Conservation (phyloP, 2,888 invertebrate genomes). For the Ochropleura leucogaster region DNA sequence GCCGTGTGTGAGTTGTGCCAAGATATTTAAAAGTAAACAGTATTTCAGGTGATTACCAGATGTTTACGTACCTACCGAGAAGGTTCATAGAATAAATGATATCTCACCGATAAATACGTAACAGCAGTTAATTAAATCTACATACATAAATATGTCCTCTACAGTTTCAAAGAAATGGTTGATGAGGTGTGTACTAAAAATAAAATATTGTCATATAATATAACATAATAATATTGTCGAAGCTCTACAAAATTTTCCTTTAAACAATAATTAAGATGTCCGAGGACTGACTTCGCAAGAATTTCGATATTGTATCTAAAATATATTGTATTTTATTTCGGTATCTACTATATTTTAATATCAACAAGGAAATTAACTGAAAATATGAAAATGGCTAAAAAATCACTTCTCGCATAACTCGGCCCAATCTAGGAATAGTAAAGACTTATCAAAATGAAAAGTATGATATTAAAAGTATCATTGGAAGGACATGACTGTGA, state of each 20-base stretch:
- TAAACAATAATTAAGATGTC: slow-evolving; percentile 12
- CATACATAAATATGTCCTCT: background rate
- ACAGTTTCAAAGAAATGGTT: slow-evolving; percentile 3
- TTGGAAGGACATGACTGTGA: background rate
- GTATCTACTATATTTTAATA: background rate
- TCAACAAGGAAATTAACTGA: background rate
- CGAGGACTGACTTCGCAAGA: background rate
- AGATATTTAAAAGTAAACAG: too few species aligned
- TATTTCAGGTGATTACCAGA: too few species aligned
- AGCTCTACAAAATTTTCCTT: background rate
- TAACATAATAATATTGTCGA: too few species aligned
- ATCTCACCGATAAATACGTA: background rate
- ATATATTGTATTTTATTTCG: background rate
- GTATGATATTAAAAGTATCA: background rate
- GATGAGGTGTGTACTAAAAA: too few species aligned
- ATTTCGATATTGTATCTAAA: background rate
- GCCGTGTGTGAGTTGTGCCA: too few species aligned
- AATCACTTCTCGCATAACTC: background rate
- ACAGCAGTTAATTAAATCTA: background rate
- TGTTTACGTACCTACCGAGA: too few species aligned
- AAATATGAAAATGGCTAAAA: background rate
- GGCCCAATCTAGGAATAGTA: too few species aligned
- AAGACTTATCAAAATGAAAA: too few species aligned
- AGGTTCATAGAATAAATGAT: background rate
- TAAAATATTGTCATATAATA: too few species aligned